Evolutionary conservation across 2,888 invertebrate species (phyloP), one percentile per base, ranked within the genome.

Genomic region (Drosophila stalkeri): DNA sequence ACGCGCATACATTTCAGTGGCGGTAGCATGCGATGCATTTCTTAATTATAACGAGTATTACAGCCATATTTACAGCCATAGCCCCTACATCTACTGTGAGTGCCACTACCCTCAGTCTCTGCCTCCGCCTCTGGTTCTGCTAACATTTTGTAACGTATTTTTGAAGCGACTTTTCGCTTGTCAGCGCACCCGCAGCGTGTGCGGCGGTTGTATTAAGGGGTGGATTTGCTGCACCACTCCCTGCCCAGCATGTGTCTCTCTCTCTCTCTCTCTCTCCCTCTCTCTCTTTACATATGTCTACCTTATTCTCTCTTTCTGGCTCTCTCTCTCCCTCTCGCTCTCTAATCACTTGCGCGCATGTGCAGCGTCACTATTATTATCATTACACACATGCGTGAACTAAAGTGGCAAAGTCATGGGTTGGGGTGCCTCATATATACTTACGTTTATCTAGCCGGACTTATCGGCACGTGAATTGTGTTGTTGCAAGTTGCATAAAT

Each of bases 261-360:
- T 16, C 33, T 33, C 27, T 31, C 41, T n/a, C 39, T 20, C 52
- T 52, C 23, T 16, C 44, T 39, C 59, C 18, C 37, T 16, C 39
- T 55, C 57, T 39, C 43, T 20, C 37, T 49, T 41, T 64, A 8
- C 16, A 2, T 23, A 3, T 23, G 8, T 16, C 14, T 46, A 43
- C 20, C 44, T 20, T 44, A 5, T 18, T 18, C 43, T 46, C 41
- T 44, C 49, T 31, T 63, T 47, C 37, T 20, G 41, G 2, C 12
- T 39, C 59, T 23, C 37, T 14, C 39, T 57, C 57, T 43, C 39
- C 12, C 43, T 47, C 46, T 64, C 33, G 12, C 49, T 49, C 51
- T 64, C 35, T 87, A 91, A 90, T 86, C 84, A 81, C 77, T 77
- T 80, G 91, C 90, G 91, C 91, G 91, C 91, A 90, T 90, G 91